These are phyloP conservation scores for Pseudorasbora parva DNA, from an alignment of 2,113 vertebrate species.

Conservation along the genomic window DNA sequence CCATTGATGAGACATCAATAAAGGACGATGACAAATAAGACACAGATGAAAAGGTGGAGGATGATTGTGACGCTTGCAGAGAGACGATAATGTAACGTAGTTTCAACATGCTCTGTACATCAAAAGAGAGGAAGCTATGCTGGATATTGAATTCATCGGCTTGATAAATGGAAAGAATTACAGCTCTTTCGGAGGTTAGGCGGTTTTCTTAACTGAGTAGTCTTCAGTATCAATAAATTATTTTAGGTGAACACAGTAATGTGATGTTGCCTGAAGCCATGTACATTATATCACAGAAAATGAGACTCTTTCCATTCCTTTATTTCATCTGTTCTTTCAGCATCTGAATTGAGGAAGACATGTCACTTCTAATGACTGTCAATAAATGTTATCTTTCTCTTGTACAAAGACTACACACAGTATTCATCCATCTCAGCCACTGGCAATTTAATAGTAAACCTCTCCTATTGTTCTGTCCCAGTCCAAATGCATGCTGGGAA, in stretches of 20 bases:
- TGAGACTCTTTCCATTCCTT: slow-evolving; percentile 60
- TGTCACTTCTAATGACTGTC: slow-evolving; percentile 64
- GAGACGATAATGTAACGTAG: slow-evolving; percentile 64
- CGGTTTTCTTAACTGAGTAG: slow-evolving; percentile 63
- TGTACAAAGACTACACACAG: slow-evolving; percentile 11
- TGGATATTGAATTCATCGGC: slow-evolving; percentile 62
- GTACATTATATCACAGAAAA: slow-evolving; percentile 62
- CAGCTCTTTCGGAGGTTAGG: slow-evolving; percentile 56
- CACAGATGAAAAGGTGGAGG: slow-evolving; percentile 24
- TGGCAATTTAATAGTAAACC: slow-evolving; percentile 26
- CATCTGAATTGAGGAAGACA: slow-evolving; percentile 53
- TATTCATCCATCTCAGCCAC: slow-evolving; percentile 39
- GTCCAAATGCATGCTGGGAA: slow-evolving; percentile 32
- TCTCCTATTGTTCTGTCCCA: slow-evolving; percentile 34
- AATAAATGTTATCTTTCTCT: slow-evolving; percentile 52
- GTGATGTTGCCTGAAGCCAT: slow-evolving; percentile 63
- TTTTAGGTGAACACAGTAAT: slow-evolving; percentile 67
- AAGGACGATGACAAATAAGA: slow-evolving; percentile 68
- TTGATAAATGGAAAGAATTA: slow-evolving; percentile 66
- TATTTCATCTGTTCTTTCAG: slow-evolving; percentile 57
- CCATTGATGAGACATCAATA: slow-evolving; percentile 65
- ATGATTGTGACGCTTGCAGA: slow-evolving; percentile 64
- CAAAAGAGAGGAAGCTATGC: slow-evolving; percentile 64
- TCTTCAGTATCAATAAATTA: slow-evolving; percentile 58
- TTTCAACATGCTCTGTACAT: slow-evolving; percentile 66